Base-by-base conservation (phyloP, 2,113 vertebrate genomes). In the Cyprinodon tularosa region DNA sequence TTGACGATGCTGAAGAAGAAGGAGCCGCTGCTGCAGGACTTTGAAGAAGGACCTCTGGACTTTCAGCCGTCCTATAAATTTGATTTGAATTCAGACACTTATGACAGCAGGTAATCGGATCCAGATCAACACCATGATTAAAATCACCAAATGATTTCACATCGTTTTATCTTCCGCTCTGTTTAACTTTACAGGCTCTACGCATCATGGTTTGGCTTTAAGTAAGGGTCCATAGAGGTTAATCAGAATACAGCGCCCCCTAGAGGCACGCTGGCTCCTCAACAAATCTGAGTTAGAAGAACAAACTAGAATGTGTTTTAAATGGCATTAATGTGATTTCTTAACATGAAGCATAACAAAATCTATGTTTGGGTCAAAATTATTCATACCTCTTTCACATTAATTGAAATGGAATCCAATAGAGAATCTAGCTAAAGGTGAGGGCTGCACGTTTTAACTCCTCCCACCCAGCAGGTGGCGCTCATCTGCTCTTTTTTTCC, bases 11-110 rank as follows among this genome's bases (percentile, higher is more conserved):
- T 97, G 80, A 99, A 96, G 93, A 94, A 92, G 90, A 94, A 93
- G 0, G 95, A 96, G 62, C 73, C 76, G 0, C 74, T 95, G 84
- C 94, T 99, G 68, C 94, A 94, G 87, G 95, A 97, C 65, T 99
- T 99, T 93, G 91, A 94, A 40, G 98, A 99, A 75, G 97, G 97
- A 2, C 94, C 95, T 17, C 90, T 99, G 71, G 92, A 94, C 84
- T 99, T 99, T 86, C 96, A 95, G 9, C 98, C 97, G 67, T 98
- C 97, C 2, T 99, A 96, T 93, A 99, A 99, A 90, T 99, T 97
- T 90, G 96, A 99, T 88, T 88, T 93, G 48, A 91, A 96, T 91
- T 96, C 97, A 0, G 91, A 95, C 14, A 92, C 92, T 0, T 99
- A 98, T 42, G 97, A 99, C 86, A 97, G 95, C 91, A 99, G 97